Evolutionary conservation across 2,113 vertebrate genomes (phyloP).

Genomic region (Choloepus hoffmanni): DNA sequence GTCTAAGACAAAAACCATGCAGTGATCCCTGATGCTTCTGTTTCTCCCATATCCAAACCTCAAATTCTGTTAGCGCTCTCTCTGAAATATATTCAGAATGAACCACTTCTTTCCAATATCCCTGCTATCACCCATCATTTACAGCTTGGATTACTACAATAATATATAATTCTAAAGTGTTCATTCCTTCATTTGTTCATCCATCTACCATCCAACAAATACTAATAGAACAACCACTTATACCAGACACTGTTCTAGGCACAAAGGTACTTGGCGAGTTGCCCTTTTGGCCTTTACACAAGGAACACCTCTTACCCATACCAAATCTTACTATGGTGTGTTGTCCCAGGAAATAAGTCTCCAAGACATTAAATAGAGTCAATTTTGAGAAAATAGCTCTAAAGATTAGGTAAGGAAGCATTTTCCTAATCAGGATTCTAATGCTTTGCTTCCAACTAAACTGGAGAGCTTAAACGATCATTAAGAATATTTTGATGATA

Average conservation of each 20-base stretch:
- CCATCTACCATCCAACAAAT: not conserved
- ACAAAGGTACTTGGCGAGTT: not conserved
- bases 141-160: not conserved
- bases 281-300: not conserved
- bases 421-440: constrained; percentile 10
- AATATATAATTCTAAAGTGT: constrained; percentile 40
- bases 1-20: not conserved
- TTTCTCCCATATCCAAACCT: not conserved
- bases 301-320: not conserved
- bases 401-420: not conserved
- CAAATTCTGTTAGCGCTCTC: not conserved
- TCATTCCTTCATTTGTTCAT: constrained; percentile 30
- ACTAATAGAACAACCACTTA: not conserved
- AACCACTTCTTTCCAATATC: not conserved
- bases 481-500: constrained; percentile 11
- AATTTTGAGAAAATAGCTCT: constrained; percentile 23
- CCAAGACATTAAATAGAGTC: not conserved
- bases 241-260: not conserved
- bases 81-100: constrained; percentile 26
- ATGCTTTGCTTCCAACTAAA: constrained; percentile 6
- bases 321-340: not conserved
- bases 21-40: not conserved
- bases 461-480: not conserved
- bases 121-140: not conserved
- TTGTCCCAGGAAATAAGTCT: not conserved